A percentile compares a stretch with the other conserved stretches of the same genome.
These are phyloP conservation scores for Chelonus formosanus DNA, from an alignment of 2,888 invertebrate genomes.

Conservation along the genomic window DNA sequence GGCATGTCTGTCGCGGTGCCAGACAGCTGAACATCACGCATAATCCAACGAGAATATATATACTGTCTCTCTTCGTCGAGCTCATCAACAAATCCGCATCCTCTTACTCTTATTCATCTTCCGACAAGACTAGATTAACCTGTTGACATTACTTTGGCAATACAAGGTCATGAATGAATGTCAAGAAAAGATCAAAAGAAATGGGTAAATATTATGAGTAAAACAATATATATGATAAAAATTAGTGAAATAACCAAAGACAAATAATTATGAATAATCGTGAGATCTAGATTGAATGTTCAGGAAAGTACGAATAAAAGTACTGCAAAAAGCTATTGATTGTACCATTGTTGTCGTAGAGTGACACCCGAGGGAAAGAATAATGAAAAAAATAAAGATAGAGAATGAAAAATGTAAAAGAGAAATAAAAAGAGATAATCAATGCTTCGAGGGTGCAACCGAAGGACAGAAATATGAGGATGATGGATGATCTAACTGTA, in stretches of 20 bases:
- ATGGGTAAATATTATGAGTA: not conserved
- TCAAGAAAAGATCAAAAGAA: not conserved
- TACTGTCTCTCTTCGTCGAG: not conserved
- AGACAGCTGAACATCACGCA: conserved; percentile 30
- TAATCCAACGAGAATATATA: conserved; percentile 26
- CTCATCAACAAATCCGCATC: too few relatives aligned
- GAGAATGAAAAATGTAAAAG: not conserved
- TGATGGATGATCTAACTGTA: conserved; percentile 32
- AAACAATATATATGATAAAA: not conserved
- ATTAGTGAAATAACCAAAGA: not conserved
- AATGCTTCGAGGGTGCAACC: not conserved
- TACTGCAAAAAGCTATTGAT: conserved; percentile 25
- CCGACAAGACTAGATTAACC: conserved; percentile 21
- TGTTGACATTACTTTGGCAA: conserved; percentile 30
- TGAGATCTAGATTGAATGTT: not conserved
- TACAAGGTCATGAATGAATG: conserved; percentile 22
- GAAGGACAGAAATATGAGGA: conserved; percentile 9
- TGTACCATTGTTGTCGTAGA: conserved; percentile 21
- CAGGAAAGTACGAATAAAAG: not conserved
- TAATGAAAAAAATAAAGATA: conserved; percentile 6
- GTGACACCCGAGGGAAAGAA: conserved; percentile 4
- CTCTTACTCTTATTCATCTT: not conserved
- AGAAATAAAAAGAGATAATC: conserved; percentile 1
- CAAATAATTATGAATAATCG: not conserved
- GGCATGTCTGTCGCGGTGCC: conserved; percentile 26